Percentiles rank a stretch among this genome's conserved stretches.
These are phyloP conservation scores for Odontamblyopus lacepedii DNA, from an alignment of 2,797 vertebrate species.

Conservation along the genomic window DNA sequence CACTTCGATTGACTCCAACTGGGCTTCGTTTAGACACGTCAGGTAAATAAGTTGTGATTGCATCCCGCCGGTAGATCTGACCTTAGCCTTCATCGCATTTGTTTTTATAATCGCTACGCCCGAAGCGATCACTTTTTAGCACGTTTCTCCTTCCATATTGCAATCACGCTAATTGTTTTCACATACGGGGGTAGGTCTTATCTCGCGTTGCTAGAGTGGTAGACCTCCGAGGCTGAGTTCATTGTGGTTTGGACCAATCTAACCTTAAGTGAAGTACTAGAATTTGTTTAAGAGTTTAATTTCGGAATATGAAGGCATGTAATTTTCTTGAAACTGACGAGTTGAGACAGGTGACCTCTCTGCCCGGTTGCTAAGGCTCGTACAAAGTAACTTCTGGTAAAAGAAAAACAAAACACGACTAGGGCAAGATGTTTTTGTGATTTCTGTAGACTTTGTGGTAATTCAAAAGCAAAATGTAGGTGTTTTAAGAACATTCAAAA, in stretches of 20 bases:
- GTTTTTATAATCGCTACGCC: background rate
- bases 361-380: background rate
- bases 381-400: background rate
- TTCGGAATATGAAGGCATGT: background rate
- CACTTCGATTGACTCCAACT: conserved; percentile 1
- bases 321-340: background rate
- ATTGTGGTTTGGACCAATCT: conserved; percentile 34
- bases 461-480: background rate
- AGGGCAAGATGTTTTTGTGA: background rate
- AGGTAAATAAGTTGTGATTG: conserved; percentile 5
- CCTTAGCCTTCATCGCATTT: background rate
- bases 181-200: conserved; percentile 40
- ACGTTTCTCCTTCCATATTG: conserved; percentile 65
- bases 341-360: background rate
- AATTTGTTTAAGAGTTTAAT: background rate
- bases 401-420: background rate
- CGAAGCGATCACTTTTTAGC: conserved; percentile 50
- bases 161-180: conserved; percentile 66
- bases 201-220: background rate
- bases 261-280: background rate
- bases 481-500: background rate
- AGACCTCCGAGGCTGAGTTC: conserved; percentile 44
- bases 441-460: background rate
- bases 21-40: background rate
- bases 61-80: background rate